A percentile compares a stretch with the other conserved stretches of the same genome.
These are phyloP conservation scores for Xylophagus ater DNA, from an alignment of 2,888 invertebrate genomes.

Conservation along the genomic window DNA sequence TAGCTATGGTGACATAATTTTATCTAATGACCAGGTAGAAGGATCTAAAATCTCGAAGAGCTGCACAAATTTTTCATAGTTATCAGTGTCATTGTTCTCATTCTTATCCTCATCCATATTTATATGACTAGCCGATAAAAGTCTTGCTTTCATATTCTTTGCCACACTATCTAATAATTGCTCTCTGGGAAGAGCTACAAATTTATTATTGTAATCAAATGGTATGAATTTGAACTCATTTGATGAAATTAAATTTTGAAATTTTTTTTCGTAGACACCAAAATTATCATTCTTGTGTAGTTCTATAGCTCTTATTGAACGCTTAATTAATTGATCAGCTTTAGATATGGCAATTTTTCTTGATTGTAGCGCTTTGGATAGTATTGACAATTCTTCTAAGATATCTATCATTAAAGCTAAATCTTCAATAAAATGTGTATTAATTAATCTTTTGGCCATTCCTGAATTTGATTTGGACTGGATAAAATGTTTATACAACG, in stretches of 20 bases:
- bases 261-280: background rate
- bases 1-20: background rate
- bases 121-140: no score
- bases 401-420: background rate
- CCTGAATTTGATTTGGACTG: background rate
- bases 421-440: background rate
- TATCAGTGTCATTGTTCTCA: background rate
- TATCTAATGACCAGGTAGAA: background rate
- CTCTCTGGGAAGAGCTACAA: background rate
- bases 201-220: background rate
- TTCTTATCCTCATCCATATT: no score
- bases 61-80: background rate
- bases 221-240: background rate
- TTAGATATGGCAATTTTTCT: background rate
- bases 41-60: background rate
- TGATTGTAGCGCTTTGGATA: background rate
- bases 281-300: background rate
- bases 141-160: background rate
- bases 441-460: background rate
- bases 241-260: background rate
- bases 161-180: background rate
- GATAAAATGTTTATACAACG: background rate
- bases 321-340: background rate
- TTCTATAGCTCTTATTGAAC: background rate
- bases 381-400: background rate